Percentiles rank a stretch among this genome's conserved stretches.
phyloP scores from a whole-genome alignment of 1,140 invertebrate genomes.

The Anoplolepis gracilipes region DNA sequence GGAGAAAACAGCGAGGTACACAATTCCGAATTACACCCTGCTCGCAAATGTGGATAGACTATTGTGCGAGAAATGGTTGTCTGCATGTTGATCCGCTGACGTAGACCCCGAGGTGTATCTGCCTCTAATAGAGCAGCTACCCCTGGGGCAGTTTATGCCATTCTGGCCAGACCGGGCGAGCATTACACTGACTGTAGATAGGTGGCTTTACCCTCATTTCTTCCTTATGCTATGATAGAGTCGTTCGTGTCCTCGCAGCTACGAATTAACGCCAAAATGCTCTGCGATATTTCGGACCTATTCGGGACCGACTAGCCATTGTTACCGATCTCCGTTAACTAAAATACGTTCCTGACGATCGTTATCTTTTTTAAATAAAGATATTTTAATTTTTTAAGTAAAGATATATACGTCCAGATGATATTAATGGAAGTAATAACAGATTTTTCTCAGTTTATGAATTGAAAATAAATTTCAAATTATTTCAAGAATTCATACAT shows the following conservation, averaged over 20 bases:
- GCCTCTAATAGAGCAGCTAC: constrained; percentile 65
- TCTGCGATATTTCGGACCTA: constrained; percentile 61
- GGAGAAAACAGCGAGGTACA: background rate
- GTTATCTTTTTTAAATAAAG: constrained; percentile 37
- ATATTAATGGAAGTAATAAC: background rate
- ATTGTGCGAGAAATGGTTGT: constrained; percentile 26
- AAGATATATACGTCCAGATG: background rate
- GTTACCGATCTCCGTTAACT: constrained; percentile 47
- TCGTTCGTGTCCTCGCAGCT: constrained; percentile 54
- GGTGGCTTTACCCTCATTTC: constrained; percentile 56
- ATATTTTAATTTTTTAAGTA: constrained; percentile 10
- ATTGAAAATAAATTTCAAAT: background rate
- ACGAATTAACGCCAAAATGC: constrained; percentile 71
- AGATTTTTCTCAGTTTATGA: background rate
- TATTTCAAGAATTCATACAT: background rate
- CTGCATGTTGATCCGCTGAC: constrained; percentile 68
- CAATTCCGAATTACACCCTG: constrained; percentile 41
- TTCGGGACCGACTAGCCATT: constrained; percentile 54
- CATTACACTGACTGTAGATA: constrained; percentile 55
- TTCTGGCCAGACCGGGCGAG: constrained; percentile 44
- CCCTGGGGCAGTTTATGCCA: constrained; percentile 70
- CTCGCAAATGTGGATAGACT: constrained; percentile 11
- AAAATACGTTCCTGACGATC: constrained; percentile 14
- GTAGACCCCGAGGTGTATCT: constrained; percentile 48
- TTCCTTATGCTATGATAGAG: constrained; percentile 60